Evolutionary conservation across 1,140 invertebrate genomes (phyloP).

Genomic region (Zaprionus lachaisei): DNA sequence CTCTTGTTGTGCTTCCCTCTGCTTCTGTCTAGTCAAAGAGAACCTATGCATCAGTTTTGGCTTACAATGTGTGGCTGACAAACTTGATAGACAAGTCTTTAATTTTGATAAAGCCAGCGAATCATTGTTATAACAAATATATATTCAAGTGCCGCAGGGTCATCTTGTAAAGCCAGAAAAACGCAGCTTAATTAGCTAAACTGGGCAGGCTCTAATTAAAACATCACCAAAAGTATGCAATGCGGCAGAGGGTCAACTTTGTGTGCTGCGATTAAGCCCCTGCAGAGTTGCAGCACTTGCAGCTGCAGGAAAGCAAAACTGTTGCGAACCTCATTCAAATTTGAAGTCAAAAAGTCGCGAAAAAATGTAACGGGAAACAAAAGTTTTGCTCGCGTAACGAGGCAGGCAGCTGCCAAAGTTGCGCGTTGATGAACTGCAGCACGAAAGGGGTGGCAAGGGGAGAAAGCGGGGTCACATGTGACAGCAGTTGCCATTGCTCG

Average conservation of each 20-base stretch:
- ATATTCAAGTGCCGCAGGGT: not conserved
- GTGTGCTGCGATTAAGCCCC: slow-evolving; percentile 46
- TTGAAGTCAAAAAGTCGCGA: slow-evolving; percentile 71
- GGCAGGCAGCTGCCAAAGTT: slow-evolving; percentile 59
- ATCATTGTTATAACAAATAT: not conserved
- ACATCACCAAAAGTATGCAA: slow-evolving; percentile 48
- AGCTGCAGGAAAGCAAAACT: slow-evolving; percentile 47
- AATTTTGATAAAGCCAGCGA: not conserved
- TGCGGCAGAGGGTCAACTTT: slow-evolving; percentile 29
- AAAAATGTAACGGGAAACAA: slow-evolving; percentile 41
- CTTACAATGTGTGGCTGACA: slow-evolving; percentile 3
- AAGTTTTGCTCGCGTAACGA: slow-evolving; percentile 63
- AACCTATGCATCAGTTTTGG: slow-evolving; percentile 2
- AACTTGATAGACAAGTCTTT: slow-evolving; percentile 25
- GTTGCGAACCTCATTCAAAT: slow-evolving; percentile 74
- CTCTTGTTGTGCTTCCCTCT: not conserved
- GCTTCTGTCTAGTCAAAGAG: not conserved
- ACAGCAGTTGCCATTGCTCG: slow-evolving; percentile 2
- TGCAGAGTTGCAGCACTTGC: slow-evolving; percentile 54
- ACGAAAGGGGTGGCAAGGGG: slow-evolving; percentile 15
- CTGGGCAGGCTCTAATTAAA: slow-evolving; percentile 57
- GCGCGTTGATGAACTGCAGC: slow-evolving; percentile 69
- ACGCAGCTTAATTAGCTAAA: slow-evolving; percentile 26
- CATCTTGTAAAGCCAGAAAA: not conserved
- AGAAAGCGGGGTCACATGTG: slow-evolving; percentile 59